Base-by-base conservation (phyloP, 1,140 invertebrate genomes). In the Ylistrum balloti region DNA sequence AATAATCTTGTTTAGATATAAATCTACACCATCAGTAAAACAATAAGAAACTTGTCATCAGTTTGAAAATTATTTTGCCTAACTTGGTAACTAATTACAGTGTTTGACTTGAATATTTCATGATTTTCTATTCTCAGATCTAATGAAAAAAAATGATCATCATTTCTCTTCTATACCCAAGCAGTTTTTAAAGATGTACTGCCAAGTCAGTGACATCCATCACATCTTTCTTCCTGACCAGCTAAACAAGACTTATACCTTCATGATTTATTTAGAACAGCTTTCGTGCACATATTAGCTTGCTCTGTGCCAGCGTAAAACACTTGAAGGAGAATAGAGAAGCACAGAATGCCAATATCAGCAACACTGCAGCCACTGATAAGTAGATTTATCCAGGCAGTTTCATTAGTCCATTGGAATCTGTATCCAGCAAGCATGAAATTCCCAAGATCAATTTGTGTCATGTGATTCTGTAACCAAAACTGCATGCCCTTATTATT, bases 401-500 rank as follows among this genome's bases (percentile, higher is more conserved):
- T 74, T 74, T 74, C 56, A 74, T 74, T 74, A 74, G 56, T 45
- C 41, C 41, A 74, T 74, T 74, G 22, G n/a, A 74, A 28, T 74
- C 56, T 74, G 41, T 45, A 28, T 74, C 22, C 0, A 28, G 22
- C 56, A 74, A 28, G 56, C 56, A 74, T 28, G n/a, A 74, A 28
- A 74, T 28, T 74, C 56, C 56, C 56, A 22, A 74, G 56, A 74
- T n/a, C 56, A 74, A 74, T 74, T 74, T 74, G 56, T 28, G 22
- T 1, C 22, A n/a, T 74, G 9, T 74, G 56, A 74, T 28, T 74
- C 56, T 7, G 22, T 28, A 74, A 74, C 56, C 22, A 56, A 20
- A 2, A 3, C 45, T 22, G 2, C n/a, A n/a, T 2, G 45, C 45
- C 35, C 35, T 38, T 38, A 38, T 38, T n/a, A n/a, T n/a, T n/a